Percentiles rank a stretch among this genome's conserved stretches.
These are phyloP conservation scores for Papilio polytes DNA, from an alignment of 1,140 invertebrate genomes.

Conservation along the genomic window DNA sequence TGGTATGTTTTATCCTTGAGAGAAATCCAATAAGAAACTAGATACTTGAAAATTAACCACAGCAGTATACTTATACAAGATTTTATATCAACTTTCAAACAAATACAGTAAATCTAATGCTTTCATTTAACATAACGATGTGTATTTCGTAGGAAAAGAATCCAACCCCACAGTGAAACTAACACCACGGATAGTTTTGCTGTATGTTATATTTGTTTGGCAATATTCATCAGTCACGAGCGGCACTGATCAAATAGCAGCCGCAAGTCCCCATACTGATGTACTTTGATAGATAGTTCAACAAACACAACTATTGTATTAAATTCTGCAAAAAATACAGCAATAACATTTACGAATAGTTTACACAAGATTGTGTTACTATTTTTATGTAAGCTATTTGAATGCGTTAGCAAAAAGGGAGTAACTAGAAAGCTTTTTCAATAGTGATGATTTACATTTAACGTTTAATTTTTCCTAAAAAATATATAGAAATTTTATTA, in stretches of 20 bases:
- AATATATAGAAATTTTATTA: too few relatives aligned
- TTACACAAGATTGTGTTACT: conserved; percentile 1
- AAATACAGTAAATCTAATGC: not conserved
- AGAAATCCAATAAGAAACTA: too few relatives aligned
- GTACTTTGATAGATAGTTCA: conserved; percentile 74
- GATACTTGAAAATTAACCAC: too few relatives aligned
- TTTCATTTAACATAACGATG: not conserved
- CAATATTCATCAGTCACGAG: conserved; percentile 83
- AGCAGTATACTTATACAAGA: too few relatives aligned
- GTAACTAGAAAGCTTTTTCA: not conserved
- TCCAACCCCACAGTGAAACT: conserved; percentile 77
- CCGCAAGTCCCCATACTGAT: conserved; percentile 78
- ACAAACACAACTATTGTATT: conserved; percentile 60
- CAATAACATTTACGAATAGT: conserved; percentile 12
- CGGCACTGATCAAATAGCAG: conserved; percentile 81
- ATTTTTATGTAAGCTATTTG: not conserved
- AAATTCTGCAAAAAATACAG: conserved; percentile 29
- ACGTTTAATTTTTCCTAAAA: not conserved
- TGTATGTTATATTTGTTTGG: conserved; percentile 82
- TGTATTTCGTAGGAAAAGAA: conserved; percentile 45
- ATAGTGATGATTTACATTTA: not conserved
- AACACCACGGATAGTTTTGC: conserved; percentile 80
- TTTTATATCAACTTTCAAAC: too few relatives aligned
- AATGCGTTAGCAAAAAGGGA: not conserved
- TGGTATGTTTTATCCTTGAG: too few relatives aligned